Evolutionary conservation across 2,888 invertebrate species (phyloP).

Genomic region (Tillus elongatus): DNA sequence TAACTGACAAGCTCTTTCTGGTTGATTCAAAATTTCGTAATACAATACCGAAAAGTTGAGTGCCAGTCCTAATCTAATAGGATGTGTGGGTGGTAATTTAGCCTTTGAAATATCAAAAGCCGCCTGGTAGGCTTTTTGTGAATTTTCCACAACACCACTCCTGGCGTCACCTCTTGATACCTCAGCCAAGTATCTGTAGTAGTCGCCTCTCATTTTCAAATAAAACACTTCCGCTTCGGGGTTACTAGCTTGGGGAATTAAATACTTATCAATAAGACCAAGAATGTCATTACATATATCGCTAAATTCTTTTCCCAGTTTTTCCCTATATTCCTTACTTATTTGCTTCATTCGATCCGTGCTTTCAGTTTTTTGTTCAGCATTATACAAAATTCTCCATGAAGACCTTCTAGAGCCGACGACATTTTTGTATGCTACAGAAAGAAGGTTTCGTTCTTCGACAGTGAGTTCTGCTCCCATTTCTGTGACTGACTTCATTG

Average conservation of each 20-base stretch:
- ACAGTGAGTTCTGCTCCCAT: constrained; percentile 92
- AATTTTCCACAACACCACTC: constrained; percentile 70
- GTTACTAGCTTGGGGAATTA: constrained; percentile 98
- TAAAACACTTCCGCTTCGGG: constrained; percentile 99
- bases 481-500: constrained; percentile 97
- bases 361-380: constrained; percentile 98
- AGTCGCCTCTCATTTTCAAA: constrained; percentile 99
- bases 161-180: constrained; percentile 97
- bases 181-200: constrained; percentile 99
- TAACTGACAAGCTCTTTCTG: constrained; percentile 89
- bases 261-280: constrained; percentile 94
- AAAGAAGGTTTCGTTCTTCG: constrained; percentile 95
- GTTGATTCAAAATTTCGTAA: constrained; percentile 95
- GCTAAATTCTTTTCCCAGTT: constrained; percentile 97
- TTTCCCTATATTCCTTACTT: constrained; percentile 99
- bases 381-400: constrained; percentile 98
- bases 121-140: constrained; percentile 97
- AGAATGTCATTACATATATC: constrained; percentile 99
- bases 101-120: constrained; percentile 97
- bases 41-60: constrained; percentile 99
- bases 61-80: constrained; percentile 96
- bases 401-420: constrained; percentile 91
- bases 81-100: constrained; percentile 99
- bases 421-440: constrained; percentile 98
- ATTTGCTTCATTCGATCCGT: constrained; percentile 98